Conservation (phyloP, 2,888 invertebrate genomes). For the Parascotia fuliginaria region DNA sequence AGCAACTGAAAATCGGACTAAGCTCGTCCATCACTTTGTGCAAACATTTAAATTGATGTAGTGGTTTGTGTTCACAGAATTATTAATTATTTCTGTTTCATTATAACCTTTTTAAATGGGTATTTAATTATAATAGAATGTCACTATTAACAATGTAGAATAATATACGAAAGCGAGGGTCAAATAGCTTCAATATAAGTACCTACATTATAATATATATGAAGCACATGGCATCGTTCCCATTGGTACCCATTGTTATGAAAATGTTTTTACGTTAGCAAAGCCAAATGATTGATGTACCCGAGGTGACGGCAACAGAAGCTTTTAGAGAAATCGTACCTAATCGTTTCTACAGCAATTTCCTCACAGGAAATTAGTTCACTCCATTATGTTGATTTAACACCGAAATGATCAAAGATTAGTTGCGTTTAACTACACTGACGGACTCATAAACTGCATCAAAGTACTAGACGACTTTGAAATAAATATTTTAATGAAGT, state of each 20-base stretch:
- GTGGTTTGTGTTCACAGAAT: no score
- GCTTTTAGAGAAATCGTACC: slow-evolving; percentile 71
- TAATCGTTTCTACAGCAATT: slow-evolving; percentile 70
- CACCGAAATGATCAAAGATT: slow-evolving; percentile 33
- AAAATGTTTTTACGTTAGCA: slow-evolving; percentile 51
- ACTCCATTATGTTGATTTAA: slow-evolving; percentile 52
- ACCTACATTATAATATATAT: slow-evolving; percentile 13
- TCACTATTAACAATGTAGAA: neutral
- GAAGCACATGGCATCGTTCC: slow-evolving; percentile 19
- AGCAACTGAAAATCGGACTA: no score
- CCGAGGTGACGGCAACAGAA: slow-evolving; percentile 58
- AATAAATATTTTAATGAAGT: no score
- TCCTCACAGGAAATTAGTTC: slow-evolving; percentile 80
- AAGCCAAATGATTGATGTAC: slow-evolving; percentile 60
- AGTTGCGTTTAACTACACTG: slow-evolving; percentile 19
- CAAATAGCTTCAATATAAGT: neutral
- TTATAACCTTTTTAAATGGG: no score
- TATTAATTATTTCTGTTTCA: no score
- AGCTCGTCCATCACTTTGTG: no score
- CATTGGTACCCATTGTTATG: slow-evolving; percentile 55
- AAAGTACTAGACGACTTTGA: no score
- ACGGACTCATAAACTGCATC: no score
- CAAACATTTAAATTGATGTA: no score
- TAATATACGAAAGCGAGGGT: slow-evolving; percentile 3
- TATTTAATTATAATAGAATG: no score